Conservation (phyloP, 2,888 invertebrate species). For the Lithophane socia region DNA sequence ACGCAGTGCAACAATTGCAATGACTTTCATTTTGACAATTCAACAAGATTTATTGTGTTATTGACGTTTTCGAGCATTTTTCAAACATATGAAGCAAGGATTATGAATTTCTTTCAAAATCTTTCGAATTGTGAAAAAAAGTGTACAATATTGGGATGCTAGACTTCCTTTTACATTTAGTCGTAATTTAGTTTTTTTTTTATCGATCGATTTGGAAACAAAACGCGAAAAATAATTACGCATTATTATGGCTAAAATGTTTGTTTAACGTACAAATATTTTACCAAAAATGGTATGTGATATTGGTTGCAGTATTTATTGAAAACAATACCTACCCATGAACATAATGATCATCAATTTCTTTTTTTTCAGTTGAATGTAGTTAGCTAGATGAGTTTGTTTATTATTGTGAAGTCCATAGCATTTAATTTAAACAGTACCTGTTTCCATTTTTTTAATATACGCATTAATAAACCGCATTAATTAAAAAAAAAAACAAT, state of each 20-base stretch:
- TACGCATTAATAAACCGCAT: neutral
- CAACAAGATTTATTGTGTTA: no score
- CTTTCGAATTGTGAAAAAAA: neutral
- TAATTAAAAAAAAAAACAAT: slow-evolving; percentile 40
- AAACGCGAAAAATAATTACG: neutral
- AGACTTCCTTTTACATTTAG: neutral
- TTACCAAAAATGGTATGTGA: no score
- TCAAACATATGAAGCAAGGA: neutral
- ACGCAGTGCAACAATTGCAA: no score
- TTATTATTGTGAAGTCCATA: neutral
- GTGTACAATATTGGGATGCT: neutral
- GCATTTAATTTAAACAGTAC: neutral
- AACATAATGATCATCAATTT: neutral
- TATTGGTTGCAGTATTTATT: neutral
- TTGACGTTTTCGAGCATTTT: neutral
- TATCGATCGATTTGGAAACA: neutral
- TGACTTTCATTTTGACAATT: no score
- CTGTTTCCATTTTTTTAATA: neutral
- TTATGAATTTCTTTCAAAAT: neutral
- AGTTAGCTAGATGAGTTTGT: neutral
- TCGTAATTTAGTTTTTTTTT: no score
- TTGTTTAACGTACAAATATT: neutral
- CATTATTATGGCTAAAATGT: neutral
- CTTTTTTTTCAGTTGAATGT: neutral
- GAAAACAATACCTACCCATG: neutral